Base-by-base conservation (phyloP, 2,797 vertebrate species). In the Yasuhikotakia modesta region DNA sequence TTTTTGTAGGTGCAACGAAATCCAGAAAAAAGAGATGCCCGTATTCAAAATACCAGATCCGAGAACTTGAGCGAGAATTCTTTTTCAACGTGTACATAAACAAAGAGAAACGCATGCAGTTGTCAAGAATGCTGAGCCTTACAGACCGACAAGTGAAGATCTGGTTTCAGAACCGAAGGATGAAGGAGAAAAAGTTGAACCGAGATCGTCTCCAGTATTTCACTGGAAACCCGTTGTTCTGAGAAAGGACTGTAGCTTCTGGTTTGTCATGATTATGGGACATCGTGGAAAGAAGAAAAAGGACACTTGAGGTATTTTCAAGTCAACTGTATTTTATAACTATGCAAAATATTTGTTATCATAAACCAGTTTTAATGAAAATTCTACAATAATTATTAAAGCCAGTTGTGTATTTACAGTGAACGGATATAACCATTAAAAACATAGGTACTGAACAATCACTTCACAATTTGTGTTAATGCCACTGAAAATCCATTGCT, bases 71-170 rank as follows among this genome's bases (percentile, higher is more conserved):
- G 94, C 93, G 97, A 87, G 97, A 99, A 90, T 99, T 99, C 95
- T 99, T 99, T 95, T 99, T 99, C 95, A 99, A 98, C 86, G 97
- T 99, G 81, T 99, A 99, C 90, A 99, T 99, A 91, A 99, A 99
- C 94, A 99, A 98, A 92, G 97, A 99, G 89, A 99, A 99, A 90
- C 96, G 97, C 82, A 94, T 98, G 48, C 97, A 99, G 85, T 90
- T 99, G 85, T 98, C 97, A 85, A 91, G 97, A 90, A 97, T 99
- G 96, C 93, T 99, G 86, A 97, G 96, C 86, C 95, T 99, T 82
- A 96, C 97, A 86, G 97, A 99, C 81, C 95, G 97, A 68, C 97
- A 99, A 94, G 97, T 99, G 87, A 99, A 99, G 94, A 99, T 99
- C 80, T 99, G 97, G 97, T 99, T 99, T 91, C 97, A 99, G 86